Conservation (phyloP, 2,797 vertebrate genomes). For the Chelidonichthys spinosus region DNA sequence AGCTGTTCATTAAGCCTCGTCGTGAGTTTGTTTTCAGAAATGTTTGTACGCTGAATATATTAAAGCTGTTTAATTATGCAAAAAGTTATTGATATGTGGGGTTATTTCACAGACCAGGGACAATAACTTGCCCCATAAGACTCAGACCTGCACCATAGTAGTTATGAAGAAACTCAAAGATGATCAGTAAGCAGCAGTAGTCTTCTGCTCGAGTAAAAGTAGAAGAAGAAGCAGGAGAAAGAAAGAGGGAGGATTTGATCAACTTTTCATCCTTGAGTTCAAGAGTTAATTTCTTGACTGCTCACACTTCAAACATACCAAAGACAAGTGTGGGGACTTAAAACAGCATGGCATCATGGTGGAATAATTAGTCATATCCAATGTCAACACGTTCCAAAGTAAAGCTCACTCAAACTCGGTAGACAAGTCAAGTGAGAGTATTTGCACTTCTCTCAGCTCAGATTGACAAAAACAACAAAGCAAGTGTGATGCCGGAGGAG, state of each 20-base stretch:
- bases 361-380: too few relatives aligned
- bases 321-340: neutral
- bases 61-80: conserved; percentile 22
- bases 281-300: conserved; percentile 26
- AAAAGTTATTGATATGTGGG: neutral
- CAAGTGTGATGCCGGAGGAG: too few relatives aligned
- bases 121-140: neutral
- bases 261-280: too few relatives aligned
- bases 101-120: neutral
- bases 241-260: too few relatives aligned
- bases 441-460: too few relatives aligned
- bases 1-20: neutral
- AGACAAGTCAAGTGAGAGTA: too few relatives aligned
- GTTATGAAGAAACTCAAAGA: too few relatives aligned
- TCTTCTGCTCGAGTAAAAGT: too few relatives aligned
- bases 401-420: too few relatives aligned
- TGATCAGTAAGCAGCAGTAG: too few relatives aligned
- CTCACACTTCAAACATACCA: neutral
- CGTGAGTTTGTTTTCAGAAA: neutral
- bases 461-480: too few relatives aligned
- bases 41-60: conserved; percentile 5
- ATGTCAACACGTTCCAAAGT: too few relatives aligned
- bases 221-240: neutral
- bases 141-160: neutral
- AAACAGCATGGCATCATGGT: neutral